These are phyloP conservation scores for Astyanax mexicanus DNA, from an alignment of 2,797 vertebrate genomes.

Conservation along the genomic window DNA sequence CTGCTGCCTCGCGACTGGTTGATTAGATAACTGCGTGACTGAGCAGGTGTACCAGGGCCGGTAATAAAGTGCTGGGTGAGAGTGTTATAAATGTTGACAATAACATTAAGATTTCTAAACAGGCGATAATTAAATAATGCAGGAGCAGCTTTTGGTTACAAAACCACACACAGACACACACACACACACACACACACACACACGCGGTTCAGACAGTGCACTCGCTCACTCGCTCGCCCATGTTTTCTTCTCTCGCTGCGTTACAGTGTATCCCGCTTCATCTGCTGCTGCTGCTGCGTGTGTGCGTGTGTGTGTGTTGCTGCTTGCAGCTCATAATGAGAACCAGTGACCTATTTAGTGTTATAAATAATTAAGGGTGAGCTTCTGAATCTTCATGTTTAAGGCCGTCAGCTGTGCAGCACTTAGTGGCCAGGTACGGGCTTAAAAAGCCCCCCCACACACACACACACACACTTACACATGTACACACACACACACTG, in stretches of 20 bases:
- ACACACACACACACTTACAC: not conserved
- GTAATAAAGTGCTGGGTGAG: not conserved
- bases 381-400: slow-evolving; percentile 69
- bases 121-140: slow-evolving; percentile 46
- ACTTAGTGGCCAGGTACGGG: slow-evolving; percentile 59
- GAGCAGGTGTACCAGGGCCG: too few species aligned
- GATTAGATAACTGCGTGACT: too few species aligned
- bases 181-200: slow-evolving; percentile 3
- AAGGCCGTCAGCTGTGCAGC: slow-evolving; percentile 65
- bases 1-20: too few species aligned
- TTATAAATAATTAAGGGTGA: slow-evolving; percentile 75
- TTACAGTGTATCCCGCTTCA: slow-evolving; percentile 52
- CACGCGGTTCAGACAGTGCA: slow-evolving; percentile 15
- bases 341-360: slow-evolving; percentile 77
- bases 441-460: slow-evolving; percentile 23
- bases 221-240: slow-evolving; percentile 42
- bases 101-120: slow-evolving; percentile 37
- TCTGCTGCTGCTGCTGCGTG: slow-evolving; percentile 58
- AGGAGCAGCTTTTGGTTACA: slow-evolving; percentile 33
- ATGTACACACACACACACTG: not conserved
- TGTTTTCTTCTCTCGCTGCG: slow-evolving; percentile 50
- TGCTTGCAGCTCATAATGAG: slow-evolving; percentile 70
- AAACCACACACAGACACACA: slow-evolving; percentile 16
- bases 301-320: slow-evolving; percentile 30
- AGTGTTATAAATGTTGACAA: slow-evolving; percentile 34